Evolutionary conservation across 1,140 invertebrate genomes (phyloP).

Genomic region (Nephotettix cincticeps): DNA sequence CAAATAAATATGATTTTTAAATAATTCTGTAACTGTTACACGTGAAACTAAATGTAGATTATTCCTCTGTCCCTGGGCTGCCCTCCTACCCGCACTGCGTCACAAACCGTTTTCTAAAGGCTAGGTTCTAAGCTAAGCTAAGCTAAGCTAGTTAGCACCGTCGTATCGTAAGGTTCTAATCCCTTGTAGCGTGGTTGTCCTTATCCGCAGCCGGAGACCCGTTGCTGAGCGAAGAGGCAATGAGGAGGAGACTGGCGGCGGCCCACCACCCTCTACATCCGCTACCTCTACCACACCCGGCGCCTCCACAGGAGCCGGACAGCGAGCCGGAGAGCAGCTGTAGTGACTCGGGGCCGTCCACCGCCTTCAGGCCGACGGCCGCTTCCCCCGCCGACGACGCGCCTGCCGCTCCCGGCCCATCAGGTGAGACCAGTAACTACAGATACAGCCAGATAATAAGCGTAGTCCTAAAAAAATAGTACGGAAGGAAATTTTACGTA

Average conservation of each 20-base stretch:
- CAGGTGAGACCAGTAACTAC: slow-evolving; percentile 36
- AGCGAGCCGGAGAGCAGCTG: slow-evolving; percentile 45
- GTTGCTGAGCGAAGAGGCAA: slow-evolving; percentile 47
- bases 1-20: too few species aligned
- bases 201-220: slow-evolving; percentile 51
- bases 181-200: slow-evolving; percentile 36
- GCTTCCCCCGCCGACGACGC: slow-evolving; percentile 32
- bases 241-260: slow-evolving; percentile 35
- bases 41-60: too few species aligned
- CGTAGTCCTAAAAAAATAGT: too few species aligned
- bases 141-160: too few species aligned
- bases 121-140: too few species aligned
- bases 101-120: too few species aligned
- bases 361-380: slow-evolving; percentile 39
- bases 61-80: too few species aligned
- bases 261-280: slow-evolving; percentile 32
- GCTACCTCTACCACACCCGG: slow-evolving; percentile 30
- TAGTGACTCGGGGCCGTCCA: slow-evolving; percentile 43
- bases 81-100: too few species aligned
- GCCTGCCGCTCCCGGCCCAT: slow-evolving; percentile 37
- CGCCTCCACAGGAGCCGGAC: slow-evolving; percentile 35
- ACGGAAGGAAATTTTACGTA: too few species aligned
- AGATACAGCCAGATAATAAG: too few species aligned
- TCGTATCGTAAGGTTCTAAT: slow-evolving; percentile 3
- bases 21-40: too few species aligned